Percentiles rank a stretch among this genome's conserved stretches.
Evolutionary conservation across 2,113 vertebrate species (phyloP).

Genomic region (Cyanocitta stelleri): DNA sequence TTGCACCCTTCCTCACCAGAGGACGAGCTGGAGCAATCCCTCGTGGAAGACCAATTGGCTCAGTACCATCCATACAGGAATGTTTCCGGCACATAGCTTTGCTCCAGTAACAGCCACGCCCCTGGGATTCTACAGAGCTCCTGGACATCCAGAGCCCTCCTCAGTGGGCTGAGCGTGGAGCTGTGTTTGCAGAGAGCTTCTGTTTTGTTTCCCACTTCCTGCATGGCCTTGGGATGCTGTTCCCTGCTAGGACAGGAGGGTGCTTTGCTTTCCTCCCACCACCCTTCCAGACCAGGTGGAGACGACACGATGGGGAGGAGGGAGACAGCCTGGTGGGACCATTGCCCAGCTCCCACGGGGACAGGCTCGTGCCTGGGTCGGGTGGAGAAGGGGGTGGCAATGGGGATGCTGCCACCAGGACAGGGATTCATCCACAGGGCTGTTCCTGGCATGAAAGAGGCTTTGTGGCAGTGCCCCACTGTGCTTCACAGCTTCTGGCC

Average conservation of each 20-base stretch:
- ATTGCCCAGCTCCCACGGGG: not conserved
- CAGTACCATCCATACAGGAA: not conserved
- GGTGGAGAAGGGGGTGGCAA: not conserved
- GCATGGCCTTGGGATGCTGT: rapidly evolving
- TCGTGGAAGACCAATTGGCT: not conserved
- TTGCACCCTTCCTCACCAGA: not conserved
- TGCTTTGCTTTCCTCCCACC: not conserved
- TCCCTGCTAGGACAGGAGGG: not conserved
- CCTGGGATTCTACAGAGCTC: not conserved
- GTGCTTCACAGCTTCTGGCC: not conserved
- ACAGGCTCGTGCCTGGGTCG: rapidly evolving
- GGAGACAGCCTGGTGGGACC: not conserved
- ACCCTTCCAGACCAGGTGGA: not conserved
- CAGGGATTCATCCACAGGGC: not conserved
- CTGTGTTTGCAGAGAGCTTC: not conserved
- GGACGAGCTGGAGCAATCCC: not conserved
- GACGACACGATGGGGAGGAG: not conserved
- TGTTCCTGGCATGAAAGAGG: not conserved
- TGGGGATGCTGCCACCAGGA: not conserved
- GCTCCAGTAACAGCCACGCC: not conserved
- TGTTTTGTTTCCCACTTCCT: not conserved
- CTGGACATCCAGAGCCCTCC: not conserved
- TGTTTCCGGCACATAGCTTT: not conserved
- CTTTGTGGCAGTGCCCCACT: not conserved
- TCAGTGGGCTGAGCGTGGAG: rapidly evolving